Percentiles rank a stretch among this genome's conserved stretches.
phyloP scores from a whole-genome alignment of 2,888 invertebrate species.

The Rhagonycha lutea region DNA sequence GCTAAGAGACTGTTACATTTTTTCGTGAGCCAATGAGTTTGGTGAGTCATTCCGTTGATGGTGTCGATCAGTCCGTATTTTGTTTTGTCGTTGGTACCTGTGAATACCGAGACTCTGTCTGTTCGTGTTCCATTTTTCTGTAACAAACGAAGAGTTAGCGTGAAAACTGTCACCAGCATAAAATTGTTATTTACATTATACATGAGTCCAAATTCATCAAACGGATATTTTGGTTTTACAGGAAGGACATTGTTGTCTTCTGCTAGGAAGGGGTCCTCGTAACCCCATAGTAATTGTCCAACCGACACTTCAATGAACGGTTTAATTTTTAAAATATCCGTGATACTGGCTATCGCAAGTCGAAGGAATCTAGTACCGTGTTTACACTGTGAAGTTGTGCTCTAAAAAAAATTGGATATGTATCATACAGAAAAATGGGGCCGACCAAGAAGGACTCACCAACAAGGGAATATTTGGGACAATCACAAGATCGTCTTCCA shows the following conservation, averaged over 20 bases:
- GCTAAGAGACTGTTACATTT: constrained; percentile 80
- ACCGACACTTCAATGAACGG: constrained; percentile 89
- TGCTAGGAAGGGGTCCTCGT: constrained; percentile 86
- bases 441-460: too few species aligned
- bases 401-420: constrained; percentile 58
- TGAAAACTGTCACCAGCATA: background rate
- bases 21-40: constrained; percentile 79
- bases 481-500: constrained; percentile 85
- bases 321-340: constrained; percentile 89
- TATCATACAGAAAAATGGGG: too few species aligned
- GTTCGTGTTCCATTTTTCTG: constrained; percentile 78
- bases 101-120: constrained; percentile 78
- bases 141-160: constrained; percentile 32
- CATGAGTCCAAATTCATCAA: constrained; percentile 87
- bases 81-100: constrained; percentile 73
- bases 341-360: constrained; percentile 87
- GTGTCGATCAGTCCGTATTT: constrained; percentile 78
- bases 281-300: constrained; percentile 87
- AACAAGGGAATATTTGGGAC: constrained; percentile 92
- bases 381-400: constrained; percentile 85
- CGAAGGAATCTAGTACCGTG: constrained; percentile 84
- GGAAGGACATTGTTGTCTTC: constrained; percentile 89
- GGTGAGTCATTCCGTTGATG: constrained; percentile 71
- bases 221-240: constrained; percentile 86
- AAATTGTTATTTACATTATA: constrained; percentile 70